Base-by-base conservation (phyloP, 2,888 invertebrate genomes). In the Agrilus mali region DNA sequence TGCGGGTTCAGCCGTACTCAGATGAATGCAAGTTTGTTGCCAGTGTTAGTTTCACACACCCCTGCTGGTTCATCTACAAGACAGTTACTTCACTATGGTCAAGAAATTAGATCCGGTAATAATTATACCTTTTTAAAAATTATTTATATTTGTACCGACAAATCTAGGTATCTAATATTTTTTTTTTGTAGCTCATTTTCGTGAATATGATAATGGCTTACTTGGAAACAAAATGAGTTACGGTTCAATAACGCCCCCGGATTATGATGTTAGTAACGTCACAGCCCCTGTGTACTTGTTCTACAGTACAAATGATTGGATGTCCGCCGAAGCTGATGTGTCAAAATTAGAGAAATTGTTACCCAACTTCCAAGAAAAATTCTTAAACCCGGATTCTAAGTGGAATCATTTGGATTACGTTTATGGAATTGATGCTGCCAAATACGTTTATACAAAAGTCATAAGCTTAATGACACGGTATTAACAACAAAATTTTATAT, bases 31-130 rank as follows among this genome's bases (percentile, higher is more conserved):
- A 59, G 59, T 1, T 39, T 60, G 2, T 43, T 66, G 20, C 59
- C 60, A 2, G 50, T 51, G 13, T 40, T 60, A 14, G 50, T 54
- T 47, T 57, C 52, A 16, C 57, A 59, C 33, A 53, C 59, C 5
- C 65, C 65, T 7, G 63, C 63, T 35, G 65, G 64, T 33, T 36
- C 53, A 27, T 71, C 83, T 1, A 72, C 75, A 2, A 73, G 75
- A 53, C 83, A 84, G 59, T 62, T 86, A n/a, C 66, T 76, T 6
- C 86, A 86, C 60, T 86, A 74, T 56, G 77, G 70, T 0, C 86
- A 86, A 63, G 67, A 74, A 10, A 71, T 76, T 16, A 55, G 62
- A n/a, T 69, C 68, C 34, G 54, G 56, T 50, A 44, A 17, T 4
- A 17, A 4, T 41, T 20, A 4, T 4, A 31, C 33, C n/a, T 12